Evolutionary conservation across 64 coral and sea anemone genomes (phyloP), one percentile per base, ranked within the genome.

Genomic region (Montipora foliosa): DNA sequence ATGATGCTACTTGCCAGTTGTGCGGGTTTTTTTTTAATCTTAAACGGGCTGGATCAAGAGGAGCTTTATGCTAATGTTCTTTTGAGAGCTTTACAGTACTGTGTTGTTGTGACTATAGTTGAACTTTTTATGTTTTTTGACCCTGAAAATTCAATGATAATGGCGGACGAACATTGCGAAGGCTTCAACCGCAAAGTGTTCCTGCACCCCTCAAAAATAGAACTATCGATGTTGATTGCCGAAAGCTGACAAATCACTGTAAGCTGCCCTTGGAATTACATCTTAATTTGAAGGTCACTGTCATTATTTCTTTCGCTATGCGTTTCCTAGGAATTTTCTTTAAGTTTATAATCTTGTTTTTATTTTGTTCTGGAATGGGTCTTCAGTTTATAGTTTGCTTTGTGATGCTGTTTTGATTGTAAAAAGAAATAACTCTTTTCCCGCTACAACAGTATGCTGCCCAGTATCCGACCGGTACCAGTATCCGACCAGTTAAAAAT

Each of bases 61-160:
- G 82, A 44, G 64, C 82, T 71, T 86, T 71, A 86, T 86, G 82
- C 82, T 71, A 86, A 86, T 86, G 82, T 21, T 86, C 82, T 86
- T 70, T 86, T 86, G 62, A 67, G 68, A 71, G 71, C 44, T 86
- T 86, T 86, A 50, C 60, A 51, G 62, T 71, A 49, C 24, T 25
- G 24, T 25, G n/a, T 86, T 86, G 82, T 86, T 71, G 11, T 86
- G 82, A 70, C 82, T 86, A 86, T 71, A 86, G 62, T 86, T 86
- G 48, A 16, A 46, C 82, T 86, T 62, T 86, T 86, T 86, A 86
- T 64, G 44, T 86, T 86, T 71, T 64, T 86, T 71, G 16, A 29
- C 68, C 45, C 82, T 49, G 62, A 71, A 86, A 86, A 49, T 86
- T 71, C 66, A 70, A 72, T 44, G 82, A 14, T 86, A 86, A 86